Conservation (phyloP, 2,797 vertebrate genomes). For the Protosalanx chinensis region DNA sequence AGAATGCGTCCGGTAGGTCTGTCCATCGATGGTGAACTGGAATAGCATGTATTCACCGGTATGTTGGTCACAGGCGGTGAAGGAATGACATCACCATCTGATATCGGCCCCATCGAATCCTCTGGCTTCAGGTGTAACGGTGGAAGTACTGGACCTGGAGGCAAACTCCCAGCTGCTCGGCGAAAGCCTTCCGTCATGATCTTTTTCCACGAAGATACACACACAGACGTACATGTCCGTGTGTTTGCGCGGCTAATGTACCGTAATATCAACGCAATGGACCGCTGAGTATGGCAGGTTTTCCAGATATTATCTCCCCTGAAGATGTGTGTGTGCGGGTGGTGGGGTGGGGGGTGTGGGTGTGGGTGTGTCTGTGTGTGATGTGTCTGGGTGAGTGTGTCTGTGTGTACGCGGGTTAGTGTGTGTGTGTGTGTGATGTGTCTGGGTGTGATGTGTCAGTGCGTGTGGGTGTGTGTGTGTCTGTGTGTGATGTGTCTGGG, state of each 20-base stretch:
- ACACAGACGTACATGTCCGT: conserved; percentile 9
- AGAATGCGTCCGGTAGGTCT: conserved; percentile 11
- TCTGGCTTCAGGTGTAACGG: background rate
- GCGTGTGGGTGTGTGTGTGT: background rate
- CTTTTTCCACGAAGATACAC: background rate
- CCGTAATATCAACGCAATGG: background rate
- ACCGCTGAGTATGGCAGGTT: background rate
- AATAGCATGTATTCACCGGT: conserved; percentile 22
- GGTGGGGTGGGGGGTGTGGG: too few species aligned
- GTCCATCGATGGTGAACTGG: background rate
- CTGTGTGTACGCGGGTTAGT: conserved; percentile 1
- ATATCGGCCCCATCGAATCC: background rate
- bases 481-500: conserved; percentile 11
- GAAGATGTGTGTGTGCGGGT: background rate
- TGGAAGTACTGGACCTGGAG: too few species aligned
- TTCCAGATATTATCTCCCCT: background rate
- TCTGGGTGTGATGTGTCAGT: background rate
- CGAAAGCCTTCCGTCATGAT: background rate
- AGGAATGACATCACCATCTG: conserved; percentile 23
- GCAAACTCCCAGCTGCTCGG: too few species aligned
- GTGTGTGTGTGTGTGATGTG: conserved; percentile 1
- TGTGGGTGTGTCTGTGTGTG: too few species aligned
- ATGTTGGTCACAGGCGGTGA: conserved; percentile 24
- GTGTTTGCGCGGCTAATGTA: background rate
- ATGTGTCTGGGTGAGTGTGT: background rate